Conservation (phyloP, 2,888 invertebrate species). For the Colletes collaris region DNA sequence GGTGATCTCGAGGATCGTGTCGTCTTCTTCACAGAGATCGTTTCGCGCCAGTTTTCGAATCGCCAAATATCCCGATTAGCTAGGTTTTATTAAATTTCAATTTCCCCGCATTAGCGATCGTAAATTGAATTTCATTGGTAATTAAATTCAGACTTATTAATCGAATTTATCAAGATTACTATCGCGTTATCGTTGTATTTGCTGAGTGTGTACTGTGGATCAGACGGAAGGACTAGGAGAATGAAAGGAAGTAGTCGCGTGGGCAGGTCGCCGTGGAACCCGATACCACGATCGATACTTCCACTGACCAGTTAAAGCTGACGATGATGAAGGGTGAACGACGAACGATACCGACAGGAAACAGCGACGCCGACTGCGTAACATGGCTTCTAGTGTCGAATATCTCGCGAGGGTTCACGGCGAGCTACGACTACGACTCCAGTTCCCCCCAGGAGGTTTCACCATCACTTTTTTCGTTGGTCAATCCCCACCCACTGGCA, state of each 20-base stretch:
- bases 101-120: too few species aligned
- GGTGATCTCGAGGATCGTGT: too few species aligned
- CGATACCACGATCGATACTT: constrained; percentile 65
- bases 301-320: constrained; percentile 49
- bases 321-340: constrained; percentile 52
- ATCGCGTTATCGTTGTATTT: too few species aligned
- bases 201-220: too few species aligned
- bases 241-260: constrained; percentile 58
- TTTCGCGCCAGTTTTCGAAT: too few species aligned
- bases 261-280: constrained; percentile 53
- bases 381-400: constrained; percentile 69
- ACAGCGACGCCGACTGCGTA: constrained; percentile 49
- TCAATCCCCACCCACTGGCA: not conserved
- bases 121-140: too few species aligned
- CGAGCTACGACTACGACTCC: constrained; percentile 17
- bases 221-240: constrained; percentile 45
- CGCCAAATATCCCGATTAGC: too few species aligned
- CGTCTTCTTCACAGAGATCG: too few species aligned
- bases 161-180: too few species aligned
- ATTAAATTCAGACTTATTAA: too few species aligned
- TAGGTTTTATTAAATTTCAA: too few species aligned
- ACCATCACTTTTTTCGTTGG: constrained; percentile 40
- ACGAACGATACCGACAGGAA: constrained; percentile 40
- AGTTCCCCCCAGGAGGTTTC: constrained; percentile 23
- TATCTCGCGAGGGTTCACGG: constrained; percentile 57